Base-by-base conservation (phyloP, 1,140 invertebrate species). In the Rhyacophila brunnea region DNA sequence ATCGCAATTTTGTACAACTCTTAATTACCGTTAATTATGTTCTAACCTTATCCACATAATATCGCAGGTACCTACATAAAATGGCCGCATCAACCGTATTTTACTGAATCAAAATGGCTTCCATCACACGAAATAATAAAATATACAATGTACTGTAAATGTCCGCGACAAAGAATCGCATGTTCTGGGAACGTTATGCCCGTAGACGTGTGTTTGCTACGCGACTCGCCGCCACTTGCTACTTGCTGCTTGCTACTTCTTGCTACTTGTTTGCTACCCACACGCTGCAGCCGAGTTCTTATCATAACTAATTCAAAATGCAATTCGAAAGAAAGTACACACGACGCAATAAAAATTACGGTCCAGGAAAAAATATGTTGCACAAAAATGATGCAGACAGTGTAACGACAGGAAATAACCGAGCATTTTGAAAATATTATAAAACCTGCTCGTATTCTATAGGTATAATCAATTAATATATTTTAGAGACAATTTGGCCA, bases 301-400 rank as follows among this genome's bases (percentile, higher is more conserved):
- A 64, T 64, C 62, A 64, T 60, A 60, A 60, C 57, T 64, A 64
- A 64, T 64, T 64, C 62, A 64, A 19, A 60, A 60, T 64, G 53
- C 57, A 64, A 64, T 64, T 48, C 57, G 34, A 57, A 62, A 54
- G 48, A 53, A 56, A 57, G 50, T 58, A 48, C 60, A 35, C 13
- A 32, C 17, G 50, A 32, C 44, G 36, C 17, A 57, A 10, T 9
- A 28, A 28, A n/a, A n/a, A n/a, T n/a, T n/a, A n/a, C n/a, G n/a
- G n/a, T n/a, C n/a, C n/a, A n/a, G n/a, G n/a, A n/a, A n/a, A n/a
- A n/a, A n/a, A n/a, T n/a, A n/a, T n/a, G n/a, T n/a, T n/a, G n/a
- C n/a, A n/a, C n/a, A n/a, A n/a, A n/a, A n/a, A n/a, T n/a, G n/a
- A n/a, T n/a, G n/a, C n/a, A n/a, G n/a, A n/a, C n/a, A n/a, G n/a